A percentile compares a stretch with the other conserved stretches of the same genome.
These are phyloP conservation scores for Epizoanthus ramosus DNA, from an alignment of 92 coral and sea anemone genomes.

Conservation along the genomic window DNA sequence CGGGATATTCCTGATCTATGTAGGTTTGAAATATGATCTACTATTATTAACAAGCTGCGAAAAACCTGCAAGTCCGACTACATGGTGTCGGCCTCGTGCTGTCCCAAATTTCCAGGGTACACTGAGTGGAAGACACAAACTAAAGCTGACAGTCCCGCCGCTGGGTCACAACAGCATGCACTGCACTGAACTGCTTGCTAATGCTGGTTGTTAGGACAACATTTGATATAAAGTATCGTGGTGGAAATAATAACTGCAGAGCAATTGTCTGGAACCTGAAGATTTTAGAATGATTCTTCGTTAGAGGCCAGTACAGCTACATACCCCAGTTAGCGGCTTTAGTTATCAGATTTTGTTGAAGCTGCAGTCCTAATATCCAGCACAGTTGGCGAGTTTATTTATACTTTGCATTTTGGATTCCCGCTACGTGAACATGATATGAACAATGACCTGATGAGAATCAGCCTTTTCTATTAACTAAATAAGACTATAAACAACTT, in stretches of 20 bases:
- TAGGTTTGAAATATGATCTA: not conserved
- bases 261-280: slow-evolving; percentile 1
- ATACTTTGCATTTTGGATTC: not conserved
- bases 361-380: not conserved
- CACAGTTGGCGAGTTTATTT: slow-evolving; percentile 19
- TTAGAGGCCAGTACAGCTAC: slow-evolving; percentile 13
- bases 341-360: not conserved
- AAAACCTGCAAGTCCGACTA: no score
- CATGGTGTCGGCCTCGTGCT: no score
- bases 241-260: not conserved
- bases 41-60: not conserved
- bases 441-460: not conserved
- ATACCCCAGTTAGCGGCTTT: not conserved
- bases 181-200: not conserved
- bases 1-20: not conserved
- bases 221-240: not conserved
- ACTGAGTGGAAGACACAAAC: no score
- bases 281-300: not conserved
- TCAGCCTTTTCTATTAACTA: no score
- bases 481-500: not conserved
- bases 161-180: not conserved
- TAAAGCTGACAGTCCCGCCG: no score
- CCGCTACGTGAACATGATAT: not conserved
- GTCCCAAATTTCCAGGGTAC: no score
- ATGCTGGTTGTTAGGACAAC: not conserved